Base-by-base conservation (phyloP, 2,797 vertebrate species). In the Coccyzus lansbergi region DNA sequence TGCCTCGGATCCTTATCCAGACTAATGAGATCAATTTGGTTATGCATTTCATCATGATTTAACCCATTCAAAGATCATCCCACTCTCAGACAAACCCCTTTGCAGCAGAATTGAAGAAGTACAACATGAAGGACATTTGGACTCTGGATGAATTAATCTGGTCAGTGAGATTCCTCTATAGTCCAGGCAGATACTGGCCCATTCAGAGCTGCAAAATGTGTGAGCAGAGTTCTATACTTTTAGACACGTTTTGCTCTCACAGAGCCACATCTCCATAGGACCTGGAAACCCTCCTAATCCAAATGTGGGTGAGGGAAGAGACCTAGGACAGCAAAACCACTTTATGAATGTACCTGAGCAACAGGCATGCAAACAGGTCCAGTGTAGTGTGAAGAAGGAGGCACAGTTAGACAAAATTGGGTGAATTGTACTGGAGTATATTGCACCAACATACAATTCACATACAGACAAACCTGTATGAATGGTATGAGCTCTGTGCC, bases 181-280 rank as follows among this genome's bases (percentile, higher is more conserved):
- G 8, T 8, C 9, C 62, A 84, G 42, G 64, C 40, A 58, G 48
- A 51, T 26, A 31, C 22, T 58, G 53, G 31, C 15, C 55, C n/a
- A 28, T 7, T 34, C 42, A 53, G 33, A 87, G 58, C 19, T 63
- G 52, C 52, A 84, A 72, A 48, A 59, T 24, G 5, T 24, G 46
- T 48, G 24, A 48, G 46, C 46, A 76, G n/a, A 69, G 19, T 28
- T 74, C 25, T 10, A 3, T 15, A 5, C 17, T 65, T 40, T 51
- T 34, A 33, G 26, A 16, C 20, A 8, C 1, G 10, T 12, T 34
- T 24, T 40, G 15, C 34, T 70, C 1, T 0, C 42, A 42, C 15
- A 31, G 25, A 59, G 46, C 28, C 36, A 12, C 22, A 33, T 3
- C 2, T 0, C 6, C 49, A 63, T 1, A 70, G 31, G 15, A 74